phyloP scores from a whole-genome alignment of 2,888 invertebrate species.

The Ichneumoninae sp. region DNA sequence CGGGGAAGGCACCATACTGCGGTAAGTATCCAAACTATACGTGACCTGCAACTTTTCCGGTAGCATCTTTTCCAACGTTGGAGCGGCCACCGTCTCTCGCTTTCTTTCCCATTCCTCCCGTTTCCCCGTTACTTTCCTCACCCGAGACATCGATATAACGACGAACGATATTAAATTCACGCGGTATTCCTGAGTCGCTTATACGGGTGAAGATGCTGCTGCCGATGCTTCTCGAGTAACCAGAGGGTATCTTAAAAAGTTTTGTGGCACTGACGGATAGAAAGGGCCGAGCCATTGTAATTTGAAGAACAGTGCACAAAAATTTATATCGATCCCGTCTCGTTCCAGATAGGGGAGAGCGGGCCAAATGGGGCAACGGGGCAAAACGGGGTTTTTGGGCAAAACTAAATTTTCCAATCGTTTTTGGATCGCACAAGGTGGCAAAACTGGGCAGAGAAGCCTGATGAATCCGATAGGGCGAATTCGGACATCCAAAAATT shows the following conservation, averaged over 20 bases:
- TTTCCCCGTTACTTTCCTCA: constrained; percentile 26
- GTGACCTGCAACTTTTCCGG: constrained; percentile 82
- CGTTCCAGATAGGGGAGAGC: background rate
- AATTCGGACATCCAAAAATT: no score
- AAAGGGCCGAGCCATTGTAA: background rate
- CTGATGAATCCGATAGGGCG: no score
- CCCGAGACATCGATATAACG: constrained; percentile 60
- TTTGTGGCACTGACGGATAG: background rate
- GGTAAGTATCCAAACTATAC: constrained; percentile 83
- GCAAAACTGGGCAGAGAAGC: no score
- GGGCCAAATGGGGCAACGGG: no score
- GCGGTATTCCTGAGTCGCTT: constrained; percentile 58
- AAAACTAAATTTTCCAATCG: no score
- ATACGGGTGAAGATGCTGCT: constrained; percentile 22
- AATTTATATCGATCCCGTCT: background rate
- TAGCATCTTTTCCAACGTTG: constrained; percentile 69
- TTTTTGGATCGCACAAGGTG: no score
- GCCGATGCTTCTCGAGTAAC: background rate
- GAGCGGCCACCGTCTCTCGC: constrained; percentile 21
- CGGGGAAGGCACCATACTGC: constrained; percentile 80
- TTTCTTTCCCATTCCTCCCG: constrained; percentile 34
- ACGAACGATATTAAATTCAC: constrained; percentile 64
- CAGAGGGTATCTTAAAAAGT: constrained; percentile 11
- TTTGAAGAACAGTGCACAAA: background rate
- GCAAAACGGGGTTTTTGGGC: no score